phyloP scores from a whole-genome alignment of 2,888 invertebrate genomes.

The Cremastinae sp. region DNA sequence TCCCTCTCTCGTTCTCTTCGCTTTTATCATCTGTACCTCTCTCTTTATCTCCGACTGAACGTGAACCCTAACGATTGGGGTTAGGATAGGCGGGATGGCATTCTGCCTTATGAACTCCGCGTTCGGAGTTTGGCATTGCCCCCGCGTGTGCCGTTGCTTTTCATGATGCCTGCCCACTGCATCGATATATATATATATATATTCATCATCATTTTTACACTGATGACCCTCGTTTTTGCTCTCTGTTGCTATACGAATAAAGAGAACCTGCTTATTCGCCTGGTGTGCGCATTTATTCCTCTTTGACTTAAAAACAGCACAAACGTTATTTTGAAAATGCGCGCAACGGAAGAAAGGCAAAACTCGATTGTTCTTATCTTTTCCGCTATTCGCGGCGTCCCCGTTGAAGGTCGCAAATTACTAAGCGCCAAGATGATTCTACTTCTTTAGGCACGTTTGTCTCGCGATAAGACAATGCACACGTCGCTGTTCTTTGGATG shows the following conservation, averaged over 20 bases:
- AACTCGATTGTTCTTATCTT: neutral
- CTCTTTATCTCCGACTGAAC: constrained; percentile 60
- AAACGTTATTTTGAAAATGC: neutral
- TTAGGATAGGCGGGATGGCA: constrained; percentile 74
- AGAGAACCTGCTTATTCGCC: neutral
- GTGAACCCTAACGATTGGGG: constrained; percentile 75
- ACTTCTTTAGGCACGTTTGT: neutral
- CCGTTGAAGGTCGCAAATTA: neutral
- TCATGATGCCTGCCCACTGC: constrained; percentile 9
- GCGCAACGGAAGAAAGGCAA: no score
- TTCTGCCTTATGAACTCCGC: constrained; percentile 66
- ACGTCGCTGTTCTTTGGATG: constrained; percentile 15
- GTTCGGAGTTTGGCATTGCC: constrained; percentile 55
- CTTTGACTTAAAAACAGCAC: constrained; percentile 2
- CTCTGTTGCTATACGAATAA: constrained; percentile 47
- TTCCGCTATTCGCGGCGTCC: neutral
- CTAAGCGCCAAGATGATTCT: neutral
- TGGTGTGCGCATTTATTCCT: neutral
- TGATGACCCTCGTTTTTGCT: constrained; percentile 16
- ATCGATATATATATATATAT: constrained; percentile 4
- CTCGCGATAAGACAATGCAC: constrained; percentile 7
- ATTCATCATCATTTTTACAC: constrained; percentile 24
- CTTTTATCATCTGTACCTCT: constrained; percentile 44
- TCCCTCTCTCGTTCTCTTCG: neutral
- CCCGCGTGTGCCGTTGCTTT: constrained; percentile 39